A percentile compares a stretch with the other conserved stretches of the same genome.
phyloP scores from a whole-genome alignment of 2,113 vertebrate genomes.

The Puffinus mauretanicus region DNA sequence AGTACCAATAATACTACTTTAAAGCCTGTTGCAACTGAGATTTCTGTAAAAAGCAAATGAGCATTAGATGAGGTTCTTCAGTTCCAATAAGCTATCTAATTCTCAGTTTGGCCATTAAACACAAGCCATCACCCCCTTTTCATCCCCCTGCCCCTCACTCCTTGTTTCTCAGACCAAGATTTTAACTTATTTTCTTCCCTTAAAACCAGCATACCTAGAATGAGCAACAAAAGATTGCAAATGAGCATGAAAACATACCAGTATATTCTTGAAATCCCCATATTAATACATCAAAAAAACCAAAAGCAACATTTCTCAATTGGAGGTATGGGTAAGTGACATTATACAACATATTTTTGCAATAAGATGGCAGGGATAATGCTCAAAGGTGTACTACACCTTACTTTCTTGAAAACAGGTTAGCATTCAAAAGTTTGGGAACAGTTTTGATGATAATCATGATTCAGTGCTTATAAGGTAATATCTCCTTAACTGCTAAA shows the following conservation, averaged over 20 bases:
- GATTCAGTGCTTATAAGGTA: not conserved
- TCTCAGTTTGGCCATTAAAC: not conserved
- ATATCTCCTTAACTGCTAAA: not conserved
- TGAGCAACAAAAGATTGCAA: not conserved
- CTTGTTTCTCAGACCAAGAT: not conserved
- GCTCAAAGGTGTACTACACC: not conserved
- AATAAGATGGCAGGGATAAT: not conserved
- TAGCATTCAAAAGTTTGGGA: not conserved
- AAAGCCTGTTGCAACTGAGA: not conserved
- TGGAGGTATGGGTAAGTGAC: not conserved
- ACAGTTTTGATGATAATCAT: not conserved
- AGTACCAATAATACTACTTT: not conserved
- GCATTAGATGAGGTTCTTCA: not conserved
- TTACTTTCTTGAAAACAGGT: not conserved
- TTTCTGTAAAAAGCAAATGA: not conserved
- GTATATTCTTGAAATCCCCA: not conserved
- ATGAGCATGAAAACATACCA: not conserved
- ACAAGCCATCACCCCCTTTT: not conserved
- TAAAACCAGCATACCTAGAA: not conserved
- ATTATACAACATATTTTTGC: not conserved
- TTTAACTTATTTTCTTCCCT: not conserved
- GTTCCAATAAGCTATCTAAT: not conserved
- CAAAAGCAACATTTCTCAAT: not conserved
- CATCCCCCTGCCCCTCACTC: not conserved
- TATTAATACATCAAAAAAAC: not conserved